Evolutionary conservation across 2,888 invertebrate species (phyloP), one percentile per base, ranked within the genome.

Genomic region (Clistopyga incitator): DNA sequence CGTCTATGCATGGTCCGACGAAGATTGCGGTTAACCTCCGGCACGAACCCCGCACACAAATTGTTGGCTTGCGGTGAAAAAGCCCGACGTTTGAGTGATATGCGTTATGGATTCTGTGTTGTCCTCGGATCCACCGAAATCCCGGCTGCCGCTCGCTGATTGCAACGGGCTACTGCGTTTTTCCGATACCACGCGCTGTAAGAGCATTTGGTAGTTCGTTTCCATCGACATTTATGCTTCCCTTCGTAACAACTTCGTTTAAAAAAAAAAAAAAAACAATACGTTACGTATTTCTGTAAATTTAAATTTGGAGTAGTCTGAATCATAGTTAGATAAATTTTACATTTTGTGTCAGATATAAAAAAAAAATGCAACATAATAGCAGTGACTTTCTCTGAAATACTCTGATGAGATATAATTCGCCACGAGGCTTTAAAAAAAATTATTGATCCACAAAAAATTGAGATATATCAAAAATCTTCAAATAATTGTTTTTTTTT

Each of bases 1-100:
- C 42, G 42, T 23, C 8, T 3, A 20, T 42, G 42, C 45, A 42
- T 13, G 65, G 38, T 76, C 50, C 25, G 42, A n/a, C 6, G 71
- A 59, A 59, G 71, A 83, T 83, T 76, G 82, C 79, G 82, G 82
- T 79, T 64, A 20, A 76, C 71, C 79, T n/a, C 11, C 11, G 29
- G 59, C 68, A 50, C 47, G 56, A 61, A 70, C 25, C 54, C 18
- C n/a, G 59, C 47, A 29, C 64, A 29, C 65, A 29, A 59, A 47
- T 67, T 65, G 52, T 29, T 59, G 75, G 67, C 76, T 59, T 29
- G 79, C 50, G 76, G 82, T 72, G 42, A 52, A 79, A 83, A 76
- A 71, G 42, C 59, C 61, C 82, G 52, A 68, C 50, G 15, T 50
- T 18, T 10, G 11, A 34, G 54, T 64, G 68, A 42, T 47, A 29